Percentiles rank a stretch among this genome's conserved stretches.
These are phyloP conservation scores for Abrostola triplasia DNA, from an alignment of 2,888 invertebrate species.

Conservation along the genomic window DNA sequence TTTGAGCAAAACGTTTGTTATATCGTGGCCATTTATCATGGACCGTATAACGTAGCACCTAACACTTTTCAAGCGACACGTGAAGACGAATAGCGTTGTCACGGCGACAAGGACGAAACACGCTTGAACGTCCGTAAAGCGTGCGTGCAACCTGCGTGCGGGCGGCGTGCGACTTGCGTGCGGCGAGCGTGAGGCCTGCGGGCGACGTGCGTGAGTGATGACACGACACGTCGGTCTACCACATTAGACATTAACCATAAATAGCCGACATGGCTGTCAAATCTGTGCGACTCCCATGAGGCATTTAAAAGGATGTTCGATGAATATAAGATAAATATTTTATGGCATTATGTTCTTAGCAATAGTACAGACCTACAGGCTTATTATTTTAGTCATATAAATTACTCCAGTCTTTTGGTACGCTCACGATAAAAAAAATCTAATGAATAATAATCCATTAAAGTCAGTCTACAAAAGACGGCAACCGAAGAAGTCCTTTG, in stretches of 20 bases:
- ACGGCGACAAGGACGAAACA: constrained; percentile 18
- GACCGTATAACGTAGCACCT: neutral
- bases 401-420: no score
- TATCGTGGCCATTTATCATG: neutral
- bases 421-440: no score
- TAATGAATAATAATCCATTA: no score
- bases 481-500: no score
- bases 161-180: constrained; percentile 3
- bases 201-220: neutral
- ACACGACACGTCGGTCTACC: neutral
- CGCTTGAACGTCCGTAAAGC: constrained; percentile 1
- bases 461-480: no score
- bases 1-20: neutral
- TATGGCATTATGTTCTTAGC: no score
- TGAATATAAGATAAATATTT: no score
- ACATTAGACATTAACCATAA: constrained; percentile 30
- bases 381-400: no score
- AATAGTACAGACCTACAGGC: no score
- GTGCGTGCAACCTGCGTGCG: constrained; percentile 9
- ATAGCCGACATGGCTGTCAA: constrained; percentile 1
- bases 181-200: neutral
- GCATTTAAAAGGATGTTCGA: no score
- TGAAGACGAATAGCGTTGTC: constrained; percentile 1
- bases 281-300: constrained; percentile 1
- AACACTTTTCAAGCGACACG: neutral